Base-by-base conservation (phyloP, 2,113 vertebrate genomes). In the Oenanthe oenanthe region DNA sequence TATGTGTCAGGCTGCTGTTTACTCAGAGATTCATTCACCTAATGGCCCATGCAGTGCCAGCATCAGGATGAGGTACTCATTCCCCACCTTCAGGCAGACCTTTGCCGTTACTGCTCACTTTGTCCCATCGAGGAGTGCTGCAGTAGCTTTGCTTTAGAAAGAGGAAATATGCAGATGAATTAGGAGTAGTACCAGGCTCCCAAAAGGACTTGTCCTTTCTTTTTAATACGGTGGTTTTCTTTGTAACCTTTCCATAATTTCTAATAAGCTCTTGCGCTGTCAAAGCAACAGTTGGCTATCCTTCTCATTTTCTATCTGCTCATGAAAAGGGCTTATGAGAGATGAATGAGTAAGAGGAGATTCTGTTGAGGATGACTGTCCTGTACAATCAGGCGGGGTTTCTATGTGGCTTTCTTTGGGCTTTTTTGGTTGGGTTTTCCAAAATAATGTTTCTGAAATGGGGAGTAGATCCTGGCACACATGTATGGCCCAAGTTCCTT, bases 271-370 rank as follows among this genome's bases (percentile, higher is more conserved):
- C 68, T 66, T 68, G 21, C 11, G 15, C 80, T 89, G 63, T 77
- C 76, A 80, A 67, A 91, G 31, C 50, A 0, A 0, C 28, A 17
- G n/a, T 84, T 86, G 68, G 60, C 60, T 79, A 31, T 72, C 34
- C 65, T 83, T 60, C 76, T 91, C 16, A 48, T 89, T 93, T 93
- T 92, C 63, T 40, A 68, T 80, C 68, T 91, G 62, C 58, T 91
- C 89, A 73, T 84, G 77, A 57, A 80, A 86, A 61, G 40, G 18
- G n/a, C 18, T 91, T 76, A 77, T 4, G 3, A 67, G 40, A 56
- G 29, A 72, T 60, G 72, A 80, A 88, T 68, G 26, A 68, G 31
- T 42, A 63, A 86, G 63, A 67, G 31, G 54, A 43, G 53, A 67
- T 38, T 54, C 63, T 79, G 34, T 22, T 82, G 67, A 85, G 79